Percentiles rank a stretch among this genome's conserved stretches.
These are phyloP conservation scores for Drosophila sulfurigaster DNA, from an alignment of 1,140 invertebrate genomes.

Conservation along the genomic window DNA sequence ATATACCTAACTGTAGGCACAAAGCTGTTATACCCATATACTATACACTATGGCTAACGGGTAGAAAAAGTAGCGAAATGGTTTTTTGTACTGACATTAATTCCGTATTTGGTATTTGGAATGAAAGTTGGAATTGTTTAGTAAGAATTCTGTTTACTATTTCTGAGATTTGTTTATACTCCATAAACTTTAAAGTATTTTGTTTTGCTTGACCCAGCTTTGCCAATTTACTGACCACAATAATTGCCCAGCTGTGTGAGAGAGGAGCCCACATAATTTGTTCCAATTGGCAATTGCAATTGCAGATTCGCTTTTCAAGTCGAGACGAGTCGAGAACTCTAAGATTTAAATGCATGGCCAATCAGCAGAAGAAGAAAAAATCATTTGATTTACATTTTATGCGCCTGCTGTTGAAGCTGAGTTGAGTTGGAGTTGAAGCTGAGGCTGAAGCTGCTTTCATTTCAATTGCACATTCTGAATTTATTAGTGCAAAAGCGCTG, in stretches of 20 bases:
- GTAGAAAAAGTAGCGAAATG: neutral
- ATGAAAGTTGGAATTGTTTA: neutral
- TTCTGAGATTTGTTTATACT: constrained; percentile 1
- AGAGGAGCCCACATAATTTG: constrained; percentile 29
- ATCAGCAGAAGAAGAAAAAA: constrained; percentile 27
- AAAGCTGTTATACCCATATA: too few species aligned
- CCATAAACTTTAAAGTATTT: neutral
- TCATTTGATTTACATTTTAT: constrained; percentile 64
- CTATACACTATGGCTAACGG: too few species aligned
- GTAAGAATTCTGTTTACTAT: neutral
- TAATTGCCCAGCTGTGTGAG: constrained; percentile 13
- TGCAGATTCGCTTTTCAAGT: constrained; percentile 16
- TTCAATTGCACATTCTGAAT: constrained; percentile 64
- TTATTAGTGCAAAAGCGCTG: constrained; percentile 39
- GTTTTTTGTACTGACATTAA: neutral
- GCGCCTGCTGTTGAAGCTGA: constrained; percentile 1
- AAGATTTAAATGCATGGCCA: constrained; percentile 24
- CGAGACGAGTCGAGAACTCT: neutral
- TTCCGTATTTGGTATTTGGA: neutral
- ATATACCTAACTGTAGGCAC: too few species aligned
- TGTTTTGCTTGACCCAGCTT: neutral
- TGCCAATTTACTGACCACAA: constrained; percentile 10
- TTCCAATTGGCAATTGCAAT: constrained; percentile 20
- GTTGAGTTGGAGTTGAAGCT: constrained; percentile 7
- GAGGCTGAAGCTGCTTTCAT: constrained; percentile 38